phyloP scores from a whole-genome alignment of 2,797 vertebrate species.

The Perodicticus potto region DNA sequence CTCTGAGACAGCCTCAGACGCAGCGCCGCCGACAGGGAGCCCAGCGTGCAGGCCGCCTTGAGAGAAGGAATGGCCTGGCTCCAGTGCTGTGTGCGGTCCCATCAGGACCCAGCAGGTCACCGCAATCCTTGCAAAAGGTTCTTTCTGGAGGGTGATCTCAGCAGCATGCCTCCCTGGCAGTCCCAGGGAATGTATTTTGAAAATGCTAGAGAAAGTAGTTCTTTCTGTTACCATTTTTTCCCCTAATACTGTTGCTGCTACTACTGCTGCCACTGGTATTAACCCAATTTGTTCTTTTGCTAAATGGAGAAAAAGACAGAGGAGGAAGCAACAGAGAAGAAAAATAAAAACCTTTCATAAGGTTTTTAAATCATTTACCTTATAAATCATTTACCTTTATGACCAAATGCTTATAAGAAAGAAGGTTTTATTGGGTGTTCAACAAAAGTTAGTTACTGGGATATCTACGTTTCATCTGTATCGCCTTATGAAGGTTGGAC shows the following conservation, averaged over 20 bases:
- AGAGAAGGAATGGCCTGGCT: background rate
- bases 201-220: background rate
- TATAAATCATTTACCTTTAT: background rate
- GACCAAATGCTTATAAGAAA: background rate
- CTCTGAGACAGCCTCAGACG: background rate
- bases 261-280: background rate
- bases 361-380: background rate
- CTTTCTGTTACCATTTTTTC: background rate
- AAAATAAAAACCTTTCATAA: background rate
- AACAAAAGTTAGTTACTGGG: background rate
- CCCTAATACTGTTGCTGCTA: background rate
- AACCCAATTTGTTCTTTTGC: background rate
- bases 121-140: background rate
- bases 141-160: background rate
- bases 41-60: fast-evolving
- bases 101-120: background rate
- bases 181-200: background rate
- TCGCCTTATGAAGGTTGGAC: too few relatives aligned
- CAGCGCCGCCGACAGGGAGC: too few relatives aligned
- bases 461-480: background rate
- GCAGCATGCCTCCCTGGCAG: background rate
- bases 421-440: background rate
- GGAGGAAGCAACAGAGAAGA: background rate
- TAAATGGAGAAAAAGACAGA: background rate
- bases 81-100: too few relatives aligned